phyloP scores from a whole-genome alignment of 2,113 vertebrate species.

The Mola mola region DNA sequence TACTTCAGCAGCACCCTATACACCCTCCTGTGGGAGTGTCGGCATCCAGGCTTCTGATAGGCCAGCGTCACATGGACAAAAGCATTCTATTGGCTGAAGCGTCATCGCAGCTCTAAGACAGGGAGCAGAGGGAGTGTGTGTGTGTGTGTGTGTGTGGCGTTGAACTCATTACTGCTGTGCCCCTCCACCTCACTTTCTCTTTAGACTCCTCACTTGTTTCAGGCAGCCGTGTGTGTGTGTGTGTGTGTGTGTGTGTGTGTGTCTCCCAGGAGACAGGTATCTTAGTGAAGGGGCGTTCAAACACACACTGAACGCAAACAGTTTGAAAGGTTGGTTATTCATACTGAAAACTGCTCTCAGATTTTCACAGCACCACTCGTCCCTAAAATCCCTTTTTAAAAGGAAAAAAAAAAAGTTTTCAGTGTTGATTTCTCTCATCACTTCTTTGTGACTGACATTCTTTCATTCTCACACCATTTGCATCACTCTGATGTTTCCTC shows the following conservation, averaged over 20 bases:
- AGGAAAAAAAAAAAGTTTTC: background rate
- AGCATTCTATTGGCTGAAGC: slow-evolving; percentile 46
- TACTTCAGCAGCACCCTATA: slow-evolving; percentile 30
- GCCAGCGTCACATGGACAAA: slow-evolving; percentile 23
- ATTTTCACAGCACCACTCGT: slow-evolving; percentile 45
- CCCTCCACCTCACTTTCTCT: slow-evolving; percentile 6
- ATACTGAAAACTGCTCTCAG: slow-evolving; percentile 38
- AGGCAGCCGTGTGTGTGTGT: slow-evolving; percentile 23
- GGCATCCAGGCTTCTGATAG: slow-evolving; percentile 48
- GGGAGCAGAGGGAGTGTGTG: background rate
- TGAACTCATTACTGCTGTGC: slow-evolving; percentile 38
- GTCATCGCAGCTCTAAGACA: slow-evolving; percentile 17
- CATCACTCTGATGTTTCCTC: background rate
- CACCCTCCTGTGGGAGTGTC: slow-evolving; percentile 72
- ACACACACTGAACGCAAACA: slow-evolving; percentile 54
- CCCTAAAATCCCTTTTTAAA: slow-evolving; percentile 44
- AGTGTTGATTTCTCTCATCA: background rate
- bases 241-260: slow-evolving; percentile 16
- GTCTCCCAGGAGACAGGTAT: slow-evolving; percentile 78
- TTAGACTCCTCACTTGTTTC: slow-evolving; percentile 21
- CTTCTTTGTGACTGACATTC: background rate
- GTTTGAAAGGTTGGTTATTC: slow-evolving; percentile 65
- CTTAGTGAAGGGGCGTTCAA: slow-evolving; percentile 65
- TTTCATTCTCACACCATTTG: background rate
- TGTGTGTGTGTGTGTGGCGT: slow-evolving; percentile 11